These are phyloP conservation scores for Labrus mixtus DNA, from an alignment of 2,113 vertebrate genomes.

Conservation along the genomic window DNA sequence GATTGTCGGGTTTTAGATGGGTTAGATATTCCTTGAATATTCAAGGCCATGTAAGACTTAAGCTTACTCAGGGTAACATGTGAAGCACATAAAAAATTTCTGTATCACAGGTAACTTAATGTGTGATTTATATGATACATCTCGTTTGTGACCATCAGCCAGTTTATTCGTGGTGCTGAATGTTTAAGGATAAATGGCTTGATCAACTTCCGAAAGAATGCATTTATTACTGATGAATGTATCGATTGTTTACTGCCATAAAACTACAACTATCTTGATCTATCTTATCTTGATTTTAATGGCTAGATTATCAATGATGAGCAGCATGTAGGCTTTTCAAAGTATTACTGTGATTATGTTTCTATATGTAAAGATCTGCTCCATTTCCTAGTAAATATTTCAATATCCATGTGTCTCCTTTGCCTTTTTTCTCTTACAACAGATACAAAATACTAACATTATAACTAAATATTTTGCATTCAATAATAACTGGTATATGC, in stretches of 20 bases:
- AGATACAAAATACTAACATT: neutral
- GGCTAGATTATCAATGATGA: constrained; percentile 64
- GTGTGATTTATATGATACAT: constrained; percentile 39
- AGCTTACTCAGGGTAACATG: constrained; percentile 68
- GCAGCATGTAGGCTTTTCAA: constrained; percentile 77
- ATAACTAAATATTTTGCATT: no score
- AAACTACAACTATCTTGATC: constrained; percentile 57
- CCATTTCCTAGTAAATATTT: constrained; percentile 78
- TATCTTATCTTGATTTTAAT: constrained; percentile 52
- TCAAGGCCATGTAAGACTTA: constrained; percentile 14
- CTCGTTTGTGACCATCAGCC: constrained; percentile 60
- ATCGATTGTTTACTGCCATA: constrained; percentile 73
- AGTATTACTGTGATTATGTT: constrained; percentile 75
- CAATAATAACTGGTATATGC: no score
- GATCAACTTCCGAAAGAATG: constrained; percentile 58
- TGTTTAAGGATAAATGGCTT: constrained; percentile 55
- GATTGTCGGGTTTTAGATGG: constrained; percentile 52
- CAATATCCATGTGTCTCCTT: constrained; percentile 41
- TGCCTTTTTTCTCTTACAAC: neutral
- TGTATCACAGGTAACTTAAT: constrained; percentile 32
- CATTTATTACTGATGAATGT: constrained; percentile 79
- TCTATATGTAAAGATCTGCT: constrained; percentile 75
- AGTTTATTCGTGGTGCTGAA: constrained; percentile 50
- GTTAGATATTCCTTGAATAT: constrained; percentile 53
- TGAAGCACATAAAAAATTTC: constrained; percentile 46